These are phyloP conservation scores for Montipora cactus DNA, from an alignment of 64 coral and sea anemone genomes.

Conservation along the genomic window DNA sequence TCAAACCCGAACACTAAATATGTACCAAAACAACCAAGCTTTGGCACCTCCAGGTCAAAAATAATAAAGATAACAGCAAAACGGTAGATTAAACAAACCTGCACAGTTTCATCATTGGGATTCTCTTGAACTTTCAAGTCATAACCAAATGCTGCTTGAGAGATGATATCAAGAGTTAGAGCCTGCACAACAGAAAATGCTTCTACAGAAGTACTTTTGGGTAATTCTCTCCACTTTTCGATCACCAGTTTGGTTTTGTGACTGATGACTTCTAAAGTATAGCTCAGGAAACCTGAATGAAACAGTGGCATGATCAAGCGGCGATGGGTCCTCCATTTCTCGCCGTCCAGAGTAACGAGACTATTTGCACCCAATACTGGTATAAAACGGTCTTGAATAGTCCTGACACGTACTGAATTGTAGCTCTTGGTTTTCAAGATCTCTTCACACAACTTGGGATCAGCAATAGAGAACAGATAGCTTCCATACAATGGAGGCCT, in stretches of 20 bases:
- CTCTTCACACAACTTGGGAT: conserved; percentile 33
- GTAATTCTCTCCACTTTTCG: not conserved
- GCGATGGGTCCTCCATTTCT: conserved; percentile 31
- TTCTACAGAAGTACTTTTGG: conserved; percentile 5
- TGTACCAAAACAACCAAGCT: too few species aligned
- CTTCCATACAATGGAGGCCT: conserved; percentile 26
- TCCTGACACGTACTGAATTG: not conserved
- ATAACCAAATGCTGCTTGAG: conserved; percentile 64
- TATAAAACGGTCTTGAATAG: conserved; percentile 34
- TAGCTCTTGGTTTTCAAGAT: conserved; percentile 37
- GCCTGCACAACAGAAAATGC: not conserved
- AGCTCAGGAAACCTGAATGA: conserved; percentile 29
- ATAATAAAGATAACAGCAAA: too few species aligned
- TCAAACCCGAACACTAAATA: too few species aligned
- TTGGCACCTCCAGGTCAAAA: too few species aligned
- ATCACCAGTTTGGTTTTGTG: not conserved
- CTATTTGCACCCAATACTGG: not conserved
- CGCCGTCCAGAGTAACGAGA: conserved; percentile 17
- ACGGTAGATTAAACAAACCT: conserved; percentile 8
- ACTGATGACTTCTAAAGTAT: conserved; percentile 7
- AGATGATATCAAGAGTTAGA: conserved; percentile 50
- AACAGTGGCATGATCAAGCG: conserved; percentile 39
- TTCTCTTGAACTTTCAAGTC: conserved; percentile 74
- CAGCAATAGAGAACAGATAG: conserved; percentile 23
- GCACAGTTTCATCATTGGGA: conserved; percentile 27